Base-by-base conservation (phyloP, 2,113 vertebrate genomes). In the Sterna hirundo region DNA sequence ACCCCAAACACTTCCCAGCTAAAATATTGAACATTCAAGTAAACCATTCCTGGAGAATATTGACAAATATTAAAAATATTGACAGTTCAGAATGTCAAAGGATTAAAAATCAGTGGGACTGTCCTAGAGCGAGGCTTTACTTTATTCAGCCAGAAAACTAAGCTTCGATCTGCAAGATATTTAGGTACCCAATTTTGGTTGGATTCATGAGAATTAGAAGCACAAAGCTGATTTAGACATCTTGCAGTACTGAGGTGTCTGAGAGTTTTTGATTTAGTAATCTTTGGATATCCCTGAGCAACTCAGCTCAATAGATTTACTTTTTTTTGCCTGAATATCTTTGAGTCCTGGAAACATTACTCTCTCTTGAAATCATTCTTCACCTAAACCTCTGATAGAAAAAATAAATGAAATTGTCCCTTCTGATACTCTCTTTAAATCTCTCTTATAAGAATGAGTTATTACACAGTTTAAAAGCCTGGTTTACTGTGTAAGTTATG, bases 391-490 rank as follows among this genome's bases (percentile, higher is more conserved):
- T 83, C 75, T 77, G 82, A 86, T 87, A n/a, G 34, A 83, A 94
- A 94, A 82, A 95, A 93, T n/a, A 78, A 95, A 93, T 80, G 4
- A 86, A 92, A 94, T 54, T 77, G n/a, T 87, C 32, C 60, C 40
- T 80, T 60, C 52, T 71, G 26, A 82, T 71, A 8, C 40, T 86
- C 72, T 95, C 51, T 71, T 47, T 93, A 94, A 94, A 86, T 51
- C 36, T 77, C 72, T 90, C 20, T 40, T 64, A 15, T 62, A 72
- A 88, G 29, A 66, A 88, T 65, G 78, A 94, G 71, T 83, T 95
- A 79, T 90, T 68, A 88, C 23, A 81, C n/a, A 88, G 80, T 86
- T 81, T 79, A 57, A 92, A 95, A 82, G 68, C 42, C 34, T 83
- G 51, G 14, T 75, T 94, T 92, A 52, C 30, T 64, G 47, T 75